phyloP scores from a whole-genome alignment of 2,888 invertebrate genomes.

The Helobdella robusta region DNA sequence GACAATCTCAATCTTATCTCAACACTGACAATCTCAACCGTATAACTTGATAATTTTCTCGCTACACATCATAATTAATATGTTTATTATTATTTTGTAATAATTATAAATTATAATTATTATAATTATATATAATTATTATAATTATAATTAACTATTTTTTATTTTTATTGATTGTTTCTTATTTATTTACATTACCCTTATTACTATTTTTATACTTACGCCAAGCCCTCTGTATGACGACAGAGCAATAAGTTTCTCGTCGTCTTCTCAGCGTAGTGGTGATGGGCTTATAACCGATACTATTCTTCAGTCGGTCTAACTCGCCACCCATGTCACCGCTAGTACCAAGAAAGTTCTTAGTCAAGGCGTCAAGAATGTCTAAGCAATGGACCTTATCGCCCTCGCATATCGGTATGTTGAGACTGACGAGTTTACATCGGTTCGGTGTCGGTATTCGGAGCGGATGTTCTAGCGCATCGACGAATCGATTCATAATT shows the following conservation, averaged over 20 bases:
- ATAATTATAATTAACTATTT: too few relatives aligned
- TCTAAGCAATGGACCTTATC: constrained; percentile 96
- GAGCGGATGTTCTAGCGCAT: constrained; percentile 87
- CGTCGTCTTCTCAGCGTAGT: constrained; percentile 89
- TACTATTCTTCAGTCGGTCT: constrained; percentile 31
- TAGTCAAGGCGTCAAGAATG: constrained; percentile 91
- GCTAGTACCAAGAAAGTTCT: constrained; percentile 94
- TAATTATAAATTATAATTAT: too few relatives aligned
- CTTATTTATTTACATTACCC: too few relatives aligned
- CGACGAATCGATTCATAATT: constrained; percentile 80
- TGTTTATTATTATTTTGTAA: too few relatives aligned
- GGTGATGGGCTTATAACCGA: constrained; percentile 75
- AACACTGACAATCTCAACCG: too few relatives aligned
- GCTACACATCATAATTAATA: too few relatives aligned
- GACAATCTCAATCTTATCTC: too few relatives aligned
- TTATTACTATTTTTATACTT: constrained; percentile 5
- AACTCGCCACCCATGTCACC: constrained; percentile 54
- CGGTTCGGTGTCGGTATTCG: constrained; percentile 94
- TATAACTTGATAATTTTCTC: too few relatives aligned
- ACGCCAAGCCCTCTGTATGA: constrained; percentile 66
- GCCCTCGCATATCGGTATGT: constrained; percentile 90
- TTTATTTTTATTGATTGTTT: too few relatives aligned
- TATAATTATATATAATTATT: too few relatives aligned
- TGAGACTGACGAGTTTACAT: constrained; percentile 96
- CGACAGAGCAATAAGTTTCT: constrained; percentile 87